Evolutionary conservation across 2,797 vertebrate species (phyloP).

Genomic region (Ciconia nigra): DNA sequence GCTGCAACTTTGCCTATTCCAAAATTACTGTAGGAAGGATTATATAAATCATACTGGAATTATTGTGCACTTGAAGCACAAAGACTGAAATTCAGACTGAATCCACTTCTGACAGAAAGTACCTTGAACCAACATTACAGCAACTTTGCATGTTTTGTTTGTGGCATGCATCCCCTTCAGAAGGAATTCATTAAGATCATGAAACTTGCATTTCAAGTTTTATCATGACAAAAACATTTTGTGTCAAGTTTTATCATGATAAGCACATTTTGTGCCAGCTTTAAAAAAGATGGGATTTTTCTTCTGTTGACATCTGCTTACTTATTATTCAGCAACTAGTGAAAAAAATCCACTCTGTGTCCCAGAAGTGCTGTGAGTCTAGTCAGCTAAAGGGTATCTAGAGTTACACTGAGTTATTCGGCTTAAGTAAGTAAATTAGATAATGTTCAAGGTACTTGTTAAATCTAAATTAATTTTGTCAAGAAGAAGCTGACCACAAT

Average conservation of each 20-base stretch:
- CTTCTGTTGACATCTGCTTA: slow-evolving; percentile 22
- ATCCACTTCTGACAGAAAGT: background rate
- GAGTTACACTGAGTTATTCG: background rate
- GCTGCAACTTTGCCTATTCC: background rate
- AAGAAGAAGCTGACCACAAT: slow-evolving; percentile 32
- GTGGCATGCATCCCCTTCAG: background rate
- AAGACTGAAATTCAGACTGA: background rate
- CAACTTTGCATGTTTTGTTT: background rate
- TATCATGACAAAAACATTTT: background rate
- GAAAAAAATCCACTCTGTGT: slow-evolving; percentile 13
- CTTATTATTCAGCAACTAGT: slow-evolving; percentile 43
- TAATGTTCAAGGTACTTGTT: slow-evolving; percentile 13
- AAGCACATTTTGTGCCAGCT: slow-evolving; percentile 1
- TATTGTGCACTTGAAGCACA: background rate
- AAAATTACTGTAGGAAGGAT: background rate
- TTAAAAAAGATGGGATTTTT: background rate
- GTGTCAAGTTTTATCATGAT: slow-evolving; percentile 13
- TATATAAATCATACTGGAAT: background rate
- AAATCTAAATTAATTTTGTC: slow-evolving; percentile 34
- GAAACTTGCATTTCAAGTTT: slow-evolving; percentile 29
- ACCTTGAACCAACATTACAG: background rate
- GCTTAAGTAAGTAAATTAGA: slow-evolving; percentile 22
- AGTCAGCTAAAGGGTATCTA: background rate
- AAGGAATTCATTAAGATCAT: background rate
- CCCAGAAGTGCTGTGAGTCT: background rate